phyloP scores from a whole-genome alignment of 2,113 vertebrate genomes.

The Microcebus jonahi region DNA sequence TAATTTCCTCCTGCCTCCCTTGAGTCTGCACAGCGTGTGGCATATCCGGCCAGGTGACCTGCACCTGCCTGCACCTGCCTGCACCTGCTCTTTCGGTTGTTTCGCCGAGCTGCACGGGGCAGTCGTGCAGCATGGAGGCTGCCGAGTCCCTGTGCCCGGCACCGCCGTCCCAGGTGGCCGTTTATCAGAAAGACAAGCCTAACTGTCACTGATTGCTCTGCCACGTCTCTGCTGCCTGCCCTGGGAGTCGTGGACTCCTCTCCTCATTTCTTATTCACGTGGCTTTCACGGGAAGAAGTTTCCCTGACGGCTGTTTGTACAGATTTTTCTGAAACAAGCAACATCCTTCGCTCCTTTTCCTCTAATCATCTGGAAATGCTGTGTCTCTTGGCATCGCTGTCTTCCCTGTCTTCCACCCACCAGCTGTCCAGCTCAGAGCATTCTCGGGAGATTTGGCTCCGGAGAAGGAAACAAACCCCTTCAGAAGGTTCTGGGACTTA shows the following conservation, averaged over 20 bases:
- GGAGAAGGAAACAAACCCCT: neutral
- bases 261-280: neutral
- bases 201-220: fast-evolving
- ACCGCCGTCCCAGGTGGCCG: fast-evolving
- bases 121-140: fast-evolving
- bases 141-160: neutral
- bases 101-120: neutral
- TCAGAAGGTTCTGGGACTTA: neutral
- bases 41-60: fast-evolving
- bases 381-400: neutral
- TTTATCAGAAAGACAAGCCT: fast-evolving
- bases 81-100: neutral
- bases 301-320: neutral
- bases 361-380: neutral
- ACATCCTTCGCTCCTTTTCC: neutral
- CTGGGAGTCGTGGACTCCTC: too few species aligned
- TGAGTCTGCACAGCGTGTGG: fast-evolving
- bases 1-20: neutral
- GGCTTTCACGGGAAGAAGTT: neutral
- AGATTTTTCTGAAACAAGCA: neutral
- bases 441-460: neutral
- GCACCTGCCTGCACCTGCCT: neutral
- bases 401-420: neutral
- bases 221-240: fast-evolving
- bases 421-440: neutral